Evolutionary conservation across 1,140 invertebrate species (phyloP), one percentile per base, ranked within the genome.

Genomic region (Aphis gossypii): DNA sequence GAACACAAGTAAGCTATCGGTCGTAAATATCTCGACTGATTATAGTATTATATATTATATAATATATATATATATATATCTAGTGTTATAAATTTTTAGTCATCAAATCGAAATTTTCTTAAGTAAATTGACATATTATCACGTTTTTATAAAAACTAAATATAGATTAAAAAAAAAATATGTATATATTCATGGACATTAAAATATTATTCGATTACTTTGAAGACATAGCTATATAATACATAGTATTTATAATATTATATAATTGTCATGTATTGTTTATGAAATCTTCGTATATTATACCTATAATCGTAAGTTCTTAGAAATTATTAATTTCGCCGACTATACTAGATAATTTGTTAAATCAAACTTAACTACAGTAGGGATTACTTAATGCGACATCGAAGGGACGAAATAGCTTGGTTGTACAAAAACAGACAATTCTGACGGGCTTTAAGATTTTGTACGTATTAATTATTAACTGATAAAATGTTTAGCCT

Each of bases 101-200:
- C 60, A 84, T 44, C 38, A 25, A 84, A 44, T 87, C 11, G 23
- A 89, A 54, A 54, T 89, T 35, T 89, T 51, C n/a, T 54, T 23
- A 38, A 89, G 35, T 23, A 48, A 88, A 51, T 88, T 9, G 46
- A 89, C 87, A 89, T 89, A 38, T 54, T 54, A 89, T 89, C 87
- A 89, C 87, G 87, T 89, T 89, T 89, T 14, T 35, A 51, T 25
- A 35, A 68, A 68, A 76, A 51, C 51, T 89, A 21, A 48, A 35
- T 21, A 35, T 54, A 35, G 87, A 89, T 87, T 38, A 89, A 51
- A 87, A 18, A 46, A 46, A 88, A 35, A 35, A 35, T 35, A 35
- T 35, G 35, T 23, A 84, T 44, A 84, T 18, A 51, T 51, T 18
- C 23, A 25, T 21, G 2, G 2, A 54, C 48, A 35, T 51, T 21